These are phyloP conservation scores for Vespertilio murinus DNA, from an alignment of 2,797 vertebrate species.

Conservation along the genomic window DNA sequence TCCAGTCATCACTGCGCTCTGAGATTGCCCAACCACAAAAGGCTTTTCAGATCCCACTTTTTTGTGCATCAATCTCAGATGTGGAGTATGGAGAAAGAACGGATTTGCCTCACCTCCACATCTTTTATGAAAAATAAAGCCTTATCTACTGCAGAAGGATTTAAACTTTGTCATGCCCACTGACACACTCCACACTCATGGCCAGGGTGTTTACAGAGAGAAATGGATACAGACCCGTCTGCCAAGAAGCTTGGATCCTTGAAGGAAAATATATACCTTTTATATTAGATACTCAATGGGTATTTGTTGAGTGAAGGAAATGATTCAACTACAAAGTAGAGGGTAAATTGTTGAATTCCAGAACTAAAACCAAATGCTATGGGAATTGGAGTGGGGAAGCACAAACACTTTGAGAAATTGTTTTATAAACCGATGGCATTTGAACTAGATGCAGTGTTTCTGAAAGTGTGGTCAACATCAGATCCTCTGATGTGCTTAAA, in stretches of 20 bases:
- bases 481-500: background rate
- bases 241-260: background rate
- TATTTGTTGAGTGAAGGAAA: background rate
- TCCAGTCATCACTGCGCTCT: background rate
- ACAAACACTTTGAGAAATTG: background rate
- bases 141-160: background rate
- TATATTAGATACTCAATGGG: background rate
- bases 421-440: conserved; percentile 19
- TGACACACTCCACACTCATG: background rate
- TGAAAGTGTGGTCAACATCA: background rate
- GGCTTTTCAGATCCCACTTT: background rate
- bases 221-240: background rate
- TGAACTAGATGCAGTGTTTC: conserved; percentile 13
- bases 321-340: conserved; percentile 23
- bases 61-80: background rate
- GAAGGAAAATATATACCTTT: background rate
- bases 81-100: background rate
- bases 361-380: background rate
- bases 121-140: background rate
- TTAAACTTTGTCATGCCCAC: background rate
- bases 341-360: background rate
- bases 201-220: background rate
- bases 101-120: background rate
- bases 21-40: background rate
- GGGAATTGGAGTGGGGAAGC: background rate